Evolutionary conservation across 2,113 vertebrate genomes (phyloP).

Genomic region (Cairina moschata): DNA sequence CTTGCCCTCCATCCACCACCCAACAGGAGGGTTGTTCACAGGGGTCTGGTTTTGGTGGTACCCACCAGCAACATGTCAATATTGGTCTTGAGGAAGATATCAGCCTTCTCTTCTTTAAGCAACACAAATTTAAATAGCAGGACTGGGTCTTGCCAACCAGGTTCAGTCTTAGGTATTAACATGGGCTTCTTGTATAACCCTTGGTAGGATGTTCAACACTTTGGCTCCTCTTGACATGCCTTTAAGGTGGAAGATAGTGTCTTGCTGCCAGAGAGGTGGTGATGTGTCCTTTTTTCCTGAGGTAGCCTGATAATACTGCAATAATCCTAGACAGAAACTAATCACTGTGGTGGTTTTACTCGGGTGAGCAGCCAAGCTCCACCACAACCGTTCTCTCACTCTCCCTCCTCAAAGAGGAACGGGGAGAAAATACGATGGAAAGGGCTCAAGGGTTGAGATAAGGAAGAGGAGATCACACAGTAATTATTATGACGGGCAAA

Average conservation of each 20-base stretch:
- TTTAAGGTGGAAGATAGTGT: neutral
- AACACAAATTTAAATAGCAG: neutral
- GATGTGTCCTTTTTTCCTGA: neutral
- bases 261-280: accelerated
- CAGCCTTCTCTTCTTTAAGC: neutral
- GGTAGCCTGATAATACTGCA: neutral
- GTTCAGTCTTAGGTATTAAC: neutral
- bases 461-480: too few relatives aligned
- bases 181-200: neutral
- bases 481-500: too few relatives aligned
- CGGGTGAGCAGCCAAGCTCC: too few relatives aligned
- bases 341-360: too few relatives aligned
- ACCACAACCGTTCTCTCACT: too few relatives aligned
- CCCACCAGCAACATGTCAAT: neutral
- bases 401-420: too few relatives aligned
- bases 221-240: neutral
- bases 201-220: neutral
- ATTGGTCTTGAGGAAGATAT: neutral
- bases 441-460: too few relatives aligned
- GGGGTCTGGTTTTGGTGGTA: neutral
- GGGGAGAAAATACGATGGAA: too few relatives aligned
- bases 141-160: neutral
- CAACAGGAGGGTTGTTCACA: accelerated
- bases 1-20: neutral
- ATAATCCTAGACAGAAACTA: neutral